Base-by-base conservation (phyloP, 2,888 invertebrate species). In the Agonopterix subpropinquella region DNA sequence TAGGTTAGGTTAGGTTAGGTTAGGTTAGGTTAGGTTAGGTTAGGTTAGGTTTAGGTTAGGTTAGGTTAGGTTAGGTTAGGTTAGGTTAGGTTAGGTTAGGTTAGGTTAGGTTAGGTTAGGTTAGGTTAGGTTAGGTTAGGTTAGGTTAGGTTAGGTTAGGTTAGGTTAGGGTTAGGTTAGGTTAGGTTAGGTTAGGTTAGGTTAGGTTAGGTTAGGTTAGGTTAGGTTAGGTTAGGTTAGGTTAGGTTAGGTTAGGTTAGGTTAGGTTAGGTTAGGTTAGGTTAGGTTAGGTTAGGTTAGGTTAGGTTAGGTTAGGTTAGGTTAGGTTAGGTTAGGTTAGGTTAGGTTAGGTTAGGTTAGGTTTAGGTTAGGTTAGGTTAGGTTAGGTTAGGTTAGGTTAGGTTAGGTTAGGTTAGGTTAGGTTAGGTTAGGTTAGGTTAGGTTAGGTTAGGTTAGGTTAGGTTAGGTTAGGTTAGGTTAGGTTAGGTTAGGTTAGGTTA, bases 181-280 rank as follows among this genome's bases (percentile, higher is more conserved):
- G 42, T 43, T 36, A 36, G 47, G 43, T 43, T 35, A 41, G 44
- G 44, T 44, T 43, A 45, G 45, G 47, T 47, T 43, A 48, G 45
- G 45, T 39, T 44, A 44, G 44, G 44, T 44, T 44, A 44, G 44
- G 48, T 48, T 53, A 48, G 48, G 53, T 50, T 48, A 48, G 50
- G 48, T 54, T 53, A 55, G 51, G 53, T 53, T 56, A 52, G 56
- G 53, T 53, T 51, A 53, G 53, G 52, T 55, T 53, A 55, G 55
- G 52, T 52, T 54, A 52, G 51, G 55, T 54, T 54, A 54, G 54
- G 54, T 54, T 54, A 54, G 54, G 54, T 54, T 54, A 52, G 54
- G 54, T 54, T 54, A 54, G 54, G 54, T 54, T 54, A 54, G 54
- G 54, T 54, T 54, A 54, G 54, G 54, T 54, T 54, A 54, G 54